These are phyloP conservation scores for Sebastes trivittatus DNA, from an alignment of 2,797 vertebrate genomes.

Conservation along the genomic window DNA sequence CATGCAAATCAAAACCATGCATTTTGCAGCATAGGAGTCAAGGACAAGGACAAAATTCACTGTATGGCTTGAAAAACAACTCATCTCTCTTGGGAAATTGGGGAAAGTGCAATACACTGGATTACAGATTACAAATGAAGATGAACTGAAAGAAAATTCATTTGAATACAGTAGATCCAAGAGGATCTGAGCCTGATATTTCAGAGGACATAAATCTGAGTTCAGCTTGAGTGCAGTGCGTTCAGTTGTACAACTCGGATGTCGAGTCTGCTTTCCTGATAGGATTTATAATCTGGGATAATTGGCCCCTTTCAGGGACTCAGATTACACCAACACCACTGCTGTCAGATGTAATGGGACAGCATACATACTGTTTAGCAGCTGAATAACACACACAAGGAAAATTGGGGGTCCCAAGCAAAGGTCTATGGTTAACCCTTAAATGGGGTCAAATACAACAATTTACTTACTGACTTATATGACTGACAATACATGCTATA, in stretches of 20 bases:
- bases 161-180: slow-evolving; percentile 34
- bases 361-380: background rate
- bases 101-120: slow-evolving; percentile 18
- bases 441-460: too few relatives aligned
- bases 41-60: background rate
- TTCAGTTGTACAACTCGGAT: slow-evolving; percentile 56
- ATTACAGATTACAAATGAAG: slow-evolving; percentile 38
- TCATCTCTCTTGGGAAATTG: background rate
- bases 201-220: slow-evolving; percentile 34
- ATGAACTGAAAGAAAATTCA: slow-evolving; percentile 51
- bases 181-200: slow-evolving; percentile 18
- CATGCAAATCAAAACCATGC: background rate
- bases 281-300: slow-evolving; percentile 73
- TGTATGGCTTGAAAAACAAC: background rate
- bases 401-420: too few relatives aligned
- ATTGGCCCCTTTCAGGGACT: slow-evolving; percentile 66
- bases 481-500: background rate
- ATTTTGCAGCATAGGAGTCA: background rate
- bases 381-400: background rate
- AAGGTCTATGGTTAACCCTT: too few relatives aligned
- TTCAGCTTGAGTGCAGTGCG: slow-evolving; percentile 49
- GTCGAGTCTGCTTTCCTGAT: slow-evolving; percentile 51
- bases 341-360: slow-evolving; percentile 46
- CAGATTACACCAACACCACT: slow-evolving; percentile 60
- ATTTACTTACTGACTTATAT: background rate